Evolutionary conservation across 2,888 invertebrate species (phyloP), one percentile per base, ranked within the genome.

Genomic region (Vannuccia rotundouncinata): DNA sequence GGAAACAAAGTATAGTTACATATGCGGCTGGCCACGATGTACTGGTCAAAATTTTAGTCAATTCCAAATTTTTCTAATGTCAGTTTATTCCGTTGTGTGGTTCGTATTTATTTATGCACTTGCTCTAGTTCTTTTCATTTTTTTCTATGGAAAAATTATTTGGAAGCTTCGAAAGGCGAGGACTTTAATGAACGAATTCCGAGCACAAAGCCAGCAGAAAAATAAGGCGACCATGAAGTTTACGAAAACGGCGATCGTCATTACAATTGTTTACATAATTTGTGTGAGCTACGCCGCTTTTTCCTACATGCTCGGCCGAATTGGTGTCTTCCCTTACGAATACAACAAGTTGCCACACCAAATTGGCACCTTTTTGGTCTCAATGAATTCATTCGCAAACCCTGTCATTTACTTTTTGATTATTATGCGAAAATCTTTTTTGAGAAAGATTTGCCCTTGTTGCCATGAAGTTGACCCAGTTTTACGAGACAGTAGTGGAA

Each of bases 231-330:
- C 17, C 1, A 77, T 28, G 22, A 77, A 79, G 27, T 79, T 79
- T 27, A 79, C 79, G 13, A 28, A 25, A 10, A 79, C 78, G 59
- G 77, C 79, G 0, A 79, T 79, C 1, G 28, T 79, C 25, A 77
- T 79, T 5, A 78, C 79, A 1, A 77, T 79, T 78, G 79, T 79
- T 30, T 79, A 79, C 75, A 22, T 79, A 1, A 13, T 79, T 22
- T 79, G 75, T 30, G 78, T 79, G 10, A 59, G 77, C 2, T 79
- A 79, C 31, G 79, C 78, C 27, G 79, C 79, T 10, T 79, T 79
- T 28, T 13, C 59, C 17, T 79, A 79, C 31, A 1, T 78, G 30
- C 28, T 79, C 5, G 79, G 79, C 2, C 77, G 79, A 59, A 78
- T 31, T 25, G 60, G 60, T 5, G n/a, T 79, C 25, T 66, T 25